Evolutionary conservation across 2,888 invertebrate species (phyloP).

Genomic region (Leptopilina syphax): DNA sequence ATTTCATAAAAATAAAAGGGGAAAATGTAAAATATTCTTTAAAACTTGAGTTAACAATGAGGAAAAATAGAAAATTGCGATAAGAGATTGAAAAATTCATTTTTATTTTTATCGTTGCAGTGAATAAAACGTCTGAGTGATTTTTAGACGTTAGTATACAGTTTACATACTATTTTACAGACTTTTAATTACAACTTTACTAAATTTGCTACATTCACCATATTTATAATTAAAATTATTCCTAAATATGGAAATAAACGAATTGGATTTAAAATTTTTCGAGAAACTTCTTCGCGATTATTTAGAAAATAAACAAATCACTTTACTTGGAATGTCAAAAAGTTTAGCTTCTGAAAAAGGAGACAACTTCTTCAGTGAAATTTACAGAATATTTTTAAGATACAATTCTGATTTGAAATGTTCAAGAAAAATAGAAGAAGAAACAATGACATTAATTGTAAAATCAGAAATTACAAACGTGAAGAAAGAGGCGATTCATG

Average conservation of each 20-base stretch:
- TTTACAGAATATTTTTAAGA: conserved; percentile 21
- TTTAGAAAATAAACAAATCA: not conserved
- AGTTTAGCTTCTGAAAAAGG: not conserved
- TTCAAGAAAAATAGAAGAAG: not conserved
- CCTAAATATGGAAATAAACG: conserved; percentile 1
- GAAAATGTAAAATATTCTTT: no score
- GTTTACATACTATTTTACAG: no score
- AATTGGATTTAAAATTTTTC: not conserved
- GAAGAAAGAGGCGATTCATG: conserved; percentile 8
- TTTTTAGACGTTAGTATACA: no score
- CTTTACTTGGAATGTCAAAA: not conserved
- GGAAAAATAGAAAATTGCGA: no score
- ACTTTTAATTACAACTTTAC: no score
- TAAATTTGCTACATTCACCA: no score
- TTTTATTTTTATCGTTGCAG: no score
- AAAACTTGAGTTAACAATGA: no score
- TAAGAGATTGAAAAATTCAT: no score
- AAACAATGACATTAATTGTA: not conserved
- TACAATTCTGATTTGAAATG: not conserved
- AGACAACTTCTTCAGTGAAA: conserved; percentile 34
- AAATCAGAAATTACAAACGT: not conserved
- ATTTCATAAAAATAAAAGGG: no score
- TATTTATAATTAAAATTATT: no score
- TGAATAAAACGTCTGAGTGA: no score
- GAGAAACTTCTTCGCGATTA: not conserved